Percentiles rank a stretch among this genome's conserved stretches.
These are phyloP conservation scores for Dreissena rostriformis DNA, from an alignment of 1,140 invertebrate genomes.

Conservation along the genomic window DNA sequence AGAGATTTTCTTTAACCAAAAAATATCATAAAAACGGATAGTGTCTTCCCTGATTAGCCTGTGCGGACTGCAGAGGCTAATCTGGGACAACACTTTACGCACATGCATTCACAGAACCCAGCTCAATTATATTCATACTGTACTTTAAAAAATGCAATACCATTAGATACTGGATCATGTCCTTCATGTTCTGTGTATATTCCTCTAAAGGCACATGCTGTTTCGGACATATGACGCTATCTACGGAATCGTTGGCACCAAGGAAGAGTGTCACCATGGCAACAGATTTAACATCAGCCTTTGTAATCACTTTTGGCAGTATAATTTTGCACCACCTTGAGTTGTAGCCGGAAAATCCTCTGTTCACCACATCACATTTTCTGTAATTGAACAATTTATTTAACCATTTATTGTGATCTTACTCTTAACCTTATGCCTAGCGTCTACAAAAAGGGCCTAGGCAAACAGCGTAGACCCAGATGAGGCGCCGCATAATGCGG, in stretches of 20 bases:
- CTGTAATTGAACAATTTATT: constrained; percentile 60
- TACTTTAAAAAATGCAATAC: too few relatives aligned
- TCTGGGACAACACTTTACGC: too few relatives aligned
- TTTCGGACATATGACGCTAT: constrained; percentile 57
- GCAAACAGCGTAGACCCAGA: too few relatives aligned
- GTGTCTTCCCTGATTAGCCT: too few relatives aligned
- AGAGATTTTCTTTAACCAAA: too few relatives aligned
- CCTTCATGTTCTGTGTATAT: constrained; percentile 74
- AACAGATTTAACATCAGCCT: constrained; percentile 68
- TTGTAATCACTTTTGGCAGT: constrained; percentile 74
- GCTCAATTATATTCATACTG: too few relatives aligned
- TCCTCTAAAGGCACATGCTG: constrained; percentile 81
- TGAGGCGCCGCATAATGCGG: too few relatives aligned
- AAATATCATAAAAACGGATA: too few relatives aligned
- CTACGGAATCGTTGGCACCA: constrained; percentile 81
- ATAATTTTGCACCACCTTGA: constrained; percentile 76
- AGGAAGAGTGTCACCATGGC: constrained; percentile 78
- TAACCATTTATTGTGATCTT: neutral
- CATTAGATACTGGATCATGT: constrained; percentile 73
- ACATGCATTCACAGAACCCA: too few relatives aligned
- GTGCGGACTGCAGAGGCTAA: too few relatives aligned
- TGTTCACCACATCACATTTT: constrained; percentile 80
- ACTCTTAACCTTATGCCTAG: neutral
- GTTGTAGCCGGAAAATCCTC: constrained; percentile 82
- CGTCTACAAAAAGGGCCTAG: too few relatives aligned